Evolutionary conservation across 2,888 invertebrate species (phyloP).

Genomic region (Nebria salina): DNA sequence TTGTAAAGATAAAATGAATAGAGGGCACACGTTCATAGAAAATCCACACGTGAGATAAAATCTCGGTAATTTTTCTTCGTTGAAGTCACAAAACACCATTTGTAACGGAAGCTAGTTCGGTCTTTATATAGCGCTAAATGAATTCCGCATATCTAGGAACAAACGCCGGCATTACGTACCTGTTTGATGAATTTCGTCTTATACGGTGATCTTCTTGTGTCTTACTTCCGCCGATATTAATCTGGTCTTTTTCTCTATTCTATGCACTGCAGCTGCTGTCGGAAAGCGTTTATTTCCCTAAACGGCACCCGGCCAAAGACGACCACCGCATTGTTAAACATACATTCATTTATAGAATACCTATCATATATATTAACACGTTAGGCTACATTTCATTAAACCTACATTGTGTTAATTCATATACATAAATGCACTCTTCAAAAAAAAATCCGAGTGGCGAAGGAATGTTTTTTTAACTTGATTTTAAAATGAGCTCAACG

Average conservation of each 20-base stretch:
- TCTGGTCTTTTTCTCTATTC: constrained; percentile 27
- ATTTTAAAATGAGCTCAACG: too few species aligned
- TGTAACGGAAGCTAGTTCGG: constrained; percentile 9
- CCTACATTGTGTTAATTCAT: not conserved
- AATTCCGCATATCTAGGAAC: constrained; percentile 6
- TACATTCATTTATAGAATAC: not conserved
- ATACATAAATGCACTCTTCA: not conserved
- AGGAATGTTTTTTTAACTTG: too few species aligned
- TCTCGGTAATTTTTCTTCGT: not conserved
- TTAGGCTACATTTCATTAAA: not conserved
- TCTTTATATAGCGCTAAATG: constrained; percentile 11
- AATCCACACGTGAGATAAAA: not conserved
- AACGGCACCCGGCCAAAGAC: constrained; percentile 21
- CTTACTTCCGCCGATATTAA: constrained; percentile 42
- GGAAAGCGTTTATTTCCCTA: constrained; percentile 34
- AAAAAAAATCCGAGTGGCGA: too few species aligned
- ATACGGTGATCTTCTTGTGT: constrained; percentile 34
- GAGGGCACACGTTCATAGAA: not conserved
- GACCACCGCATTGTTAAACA: constrained; percentile 20
- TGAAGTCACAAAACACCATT: not conserved
- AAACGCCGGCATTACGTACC: not conserved
- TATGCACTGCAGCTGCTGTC: not conserved
- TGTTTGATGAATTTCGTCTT: constrained; percentile 37
- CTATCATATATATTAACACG: not conserved
- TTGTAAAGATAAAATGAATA: too few species aligned